phyloP scores from a whole-genome alignment of 2,888 invertebrate genomes.

The Asteroscopus sphinx region DNA sequence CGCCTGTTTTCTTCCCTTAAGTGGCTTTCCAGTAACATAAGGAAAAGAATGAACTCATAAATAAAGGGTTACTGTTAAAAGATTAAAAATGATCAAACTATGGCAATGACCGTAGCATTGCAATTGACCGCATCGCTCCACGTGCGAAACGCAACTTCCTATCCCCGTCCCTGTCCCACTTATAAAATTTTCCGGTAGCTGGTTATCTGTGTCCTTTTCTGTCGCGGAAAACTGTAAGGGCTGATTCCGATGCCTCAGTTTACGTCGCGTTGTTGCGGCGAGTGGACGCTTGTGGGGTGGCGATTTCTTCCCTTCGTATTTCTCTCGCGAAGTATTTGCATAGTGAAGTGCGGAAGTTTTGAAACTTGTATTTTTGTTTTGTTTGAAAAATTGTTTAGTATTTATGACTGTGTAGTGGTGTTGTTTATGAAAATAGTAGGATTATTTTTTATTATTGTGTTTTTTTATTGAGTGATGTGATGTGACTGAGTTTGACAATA shows the following conservation, averaged over 20 bases:
- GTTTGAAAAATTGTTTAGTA: conserved; percentile 23
- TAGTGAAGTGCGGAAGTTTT: conserved; percentile 64
- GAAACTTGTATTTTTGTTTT: conserved; percentile 41
- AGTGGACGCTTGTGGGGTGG: conserved; percentile 61
- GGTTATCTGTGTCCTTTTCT: conserved; percentile 66
- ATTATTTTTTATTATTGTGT: conserved; percentile 42
- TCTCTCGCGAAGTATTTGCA: conserved; percentile 61
- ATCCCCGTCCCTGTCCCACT: conserved; percentile 68
- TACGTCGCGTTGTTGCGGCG: conserved; percentile 76
- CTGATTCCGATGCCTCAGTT: conserved; percentile 79
- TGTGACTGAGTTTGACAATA: conserved; percentile 45
- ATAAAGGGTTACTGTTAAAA: conserved; percentile 57
- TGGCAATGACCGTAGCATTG: conserved; percentile 88
- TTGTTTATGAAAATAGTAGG: conserved; percentile 25
- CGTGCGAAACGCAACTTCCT: conserved; percentile 78
- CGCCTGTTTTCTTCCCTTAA: conserved; percentile 23
- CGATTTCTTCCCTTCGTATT: conserved; percentile 59
- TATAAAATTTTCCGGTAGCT: conserved; percentile 61
- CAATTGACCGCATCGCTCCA: conserved; percentile 86
- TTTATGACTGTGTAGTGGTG: conserved; percentile 45
- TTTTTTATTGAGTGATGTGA: conserved; percentile 50
- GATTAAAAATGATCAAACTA: conserved; percentile 75
- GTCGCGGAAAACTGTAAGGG: conserved; percentile 81
- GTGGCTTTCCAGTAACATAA: conserved; percentile 23
- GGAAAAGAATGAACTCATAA: conserved; percentile 47